Percentiles rank a stretch among this genome's conserved stretches.
Evolutionary conservation across 2,113 vertebrate genomes (phyloP).

Genomic region (Calyptomena viridis): DNA sequence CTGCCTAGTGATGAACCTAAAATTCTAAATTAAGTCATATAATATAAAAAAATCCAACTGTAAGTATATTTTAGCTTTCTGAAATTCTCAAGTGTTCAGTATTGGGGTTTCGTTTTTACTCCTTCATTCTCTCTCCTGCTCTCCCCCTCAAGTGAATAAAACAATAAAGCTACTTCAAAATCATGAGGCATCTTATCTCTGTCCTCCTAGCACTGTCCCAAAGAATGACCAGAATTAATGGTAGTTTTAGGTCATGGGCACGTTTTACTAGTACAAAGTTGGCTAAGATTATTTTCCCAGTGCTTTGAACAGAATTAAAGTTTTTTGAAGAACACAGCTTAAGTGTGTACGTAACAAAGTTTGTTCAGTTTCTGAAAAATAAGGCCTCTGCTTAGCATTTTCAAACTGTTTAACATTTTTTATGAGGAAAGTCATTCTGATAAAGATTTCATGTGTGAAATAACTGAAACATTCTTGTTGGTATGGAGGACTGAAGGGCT

Average conservation of each 20-base stretch:
- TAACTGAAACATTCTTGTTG: slow-evolving; percentile 31
- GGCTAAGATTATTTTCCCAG: neutral
- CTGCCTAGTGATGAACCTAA: neutral
- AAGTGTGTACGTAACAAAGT: neutral
- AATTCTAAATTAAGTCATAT: neutral
- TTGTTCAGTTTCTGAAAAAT: slow-evolving; percentile 33
- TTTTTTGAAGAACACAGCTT: slow-evolving; percentile 25
- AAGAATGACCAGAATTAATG: neutral
- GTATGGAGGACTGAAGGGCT: neutral
- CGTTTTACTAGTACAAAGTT: neutral
- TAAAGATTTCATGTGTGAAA: slow-evolving; percentile 45
- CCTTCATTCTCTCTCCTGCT: neutral
- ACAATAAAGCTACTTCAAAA: slow-evolving; percentile 27
- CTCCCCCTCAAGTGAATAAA: slow-evolving; percentile 7
- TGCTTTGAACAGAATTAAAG: neutral
- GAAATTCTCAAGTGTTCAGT: neutral
- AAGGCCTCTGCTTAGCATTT: slow-evolving; percentile 6
- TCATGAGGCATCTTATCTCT: slow-evolving; percentile 33
- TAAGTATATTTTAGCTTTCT: neutral
- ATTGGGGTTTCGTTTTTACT: slow-evolving; percentile 6
- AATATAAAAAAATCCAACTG: neutral
- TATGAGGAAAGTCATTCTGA: neutral
- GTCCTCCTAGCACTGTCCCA: neutral
- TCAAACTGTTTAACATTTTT: slow-evolving; percentile 54
- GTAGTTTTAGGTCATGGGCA: neutral